Evolutionary conservation across 2,888 invertebrate species (phyloP), one percentile per base, ranked within the genome.

Genomic region (Strigamia crassipes): DNA sequence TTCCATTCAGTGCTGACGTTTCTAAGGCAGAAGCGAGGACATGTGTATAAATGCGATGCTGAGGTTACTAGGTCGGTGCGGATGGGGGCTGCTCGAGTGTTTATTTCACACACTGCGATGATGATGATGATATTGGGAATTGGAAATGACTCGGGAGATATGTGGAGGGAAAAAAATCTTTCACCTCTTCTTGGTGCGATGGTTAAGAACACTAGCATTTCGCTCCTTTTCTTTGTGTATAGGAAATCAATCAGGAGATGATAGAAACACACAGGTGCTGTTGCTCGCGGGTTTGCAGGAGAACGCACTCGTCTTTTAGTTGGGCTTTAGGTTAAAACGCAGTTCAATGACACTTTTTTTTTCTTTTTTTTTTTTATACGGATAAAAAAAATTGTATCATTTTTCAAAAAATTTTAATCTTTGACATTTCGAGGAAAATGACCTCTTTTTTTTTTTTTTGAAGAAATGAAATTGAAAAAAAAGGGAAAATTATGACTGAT

Each of bases 1-100:
- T 80, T 80, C 51, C 80, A 80, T 80, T 51, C 80, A 15, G 46
- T 46, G 80, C 41, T 51, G 46, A 51, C 80, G 56, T 46, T 80
- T 73, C 73, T 73, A 73, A 73, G 73, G 31, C 73, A 73, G 73
- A 73, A 56, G 27, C 73, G 73, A 73, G 31, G 73, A 73, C 73
- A 73, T 73, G 73, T 73, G 73, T 73, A 56, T 56, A 56, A 15
- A 56, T 56, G 18, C 18, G 56, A 56, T 56, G 73, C 27, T 27
- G 73, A 31, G 73, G 73, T 73, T 31, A 73, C 27, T 73, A 73
- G 31, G 73, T 73, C 31, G 27, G 15, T 73, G 73, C 56, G 73
- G 23, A 31, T 73, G 31, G 31, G 73, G 27, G n/a, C 27, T 61
- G 73, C 13, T 12, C 15, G 31, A 73, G 31, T 73, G 73, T 73